Evolutionary conservation across 2,797 vertebrate genomes (phyloP).

Genomic region (Phylloscopus collybita): DNA sequence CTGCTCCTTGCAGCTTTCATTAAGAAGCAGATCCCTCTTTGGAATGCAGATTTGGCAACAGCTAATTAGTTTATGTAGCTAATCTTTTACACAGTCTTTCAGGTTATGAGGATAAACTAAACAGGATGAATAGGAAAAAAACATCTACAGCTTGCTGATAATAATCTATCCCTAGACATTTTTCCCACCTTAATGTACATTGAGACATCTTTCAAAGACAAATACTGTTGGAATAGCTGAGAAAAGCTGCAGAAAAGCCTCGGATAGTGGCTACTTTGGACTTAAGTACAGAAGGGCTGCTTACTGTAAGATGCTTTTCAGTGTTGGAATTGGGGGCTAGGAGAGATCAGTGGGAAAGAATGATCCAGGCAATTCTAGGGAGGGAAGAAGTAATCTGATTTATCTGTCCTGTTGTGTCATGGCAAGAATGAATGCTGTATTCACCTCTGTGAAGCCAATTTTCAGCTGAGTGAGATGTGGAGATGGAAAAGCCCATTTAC

Average conservation of each 20-base stretch:
- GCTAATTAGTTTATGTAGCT: constrained; percentile 23
- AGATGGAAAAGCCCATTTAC: neutral
- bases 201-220: neutral
- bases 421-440: neutral
- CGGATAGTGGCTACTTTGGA: neutral
- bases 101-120: constrained; percentile 31
- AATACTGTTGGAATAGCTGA: neutral
- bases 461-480: neutral
- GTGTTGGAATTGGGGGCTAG: neutral
- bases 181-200: neutral
- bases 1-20: constrained; percentile 4
- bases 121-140: neutral
- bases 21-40: constrained; percentile 4
- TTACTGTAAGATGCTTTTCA: neutral
- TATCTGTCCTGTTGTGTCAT: neutral
- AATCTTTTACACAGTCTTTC: neutral
- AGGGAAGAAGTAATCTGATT: neutral
- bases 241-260: neutral
- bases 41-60: neutral
- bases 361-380: neutral
- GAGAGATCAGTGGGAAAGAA: neutral
- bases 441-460: neutral
- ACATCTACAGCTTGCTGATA: neutral
- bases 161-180: neutral
- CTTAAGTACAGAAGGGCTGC: neutral